phyloP scores from a whole-genome alignment of 1,140 invertebrate genomes.

The Drosophila arawakana region DNA sequence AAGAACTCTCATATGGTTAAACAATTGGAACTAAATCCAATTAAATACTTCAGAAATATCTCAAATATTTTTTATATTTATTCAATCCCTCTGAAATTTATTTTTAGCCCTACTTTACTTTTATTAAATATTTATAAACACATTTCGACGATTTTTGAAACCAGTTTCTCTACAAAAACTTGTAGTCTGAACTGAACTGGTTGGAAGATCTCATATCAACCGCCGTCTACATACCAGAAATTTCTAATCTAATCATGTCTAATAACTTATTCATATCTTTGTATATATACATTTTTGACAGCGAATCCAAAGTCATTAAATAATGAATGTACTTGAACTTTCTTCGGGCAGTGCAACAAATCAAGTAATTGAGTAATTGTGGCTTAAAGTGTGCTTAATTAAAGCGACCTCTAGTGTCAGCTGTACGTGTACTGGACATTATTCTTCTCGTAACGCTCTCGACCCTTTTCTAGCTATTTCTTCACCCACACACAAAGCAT shows the following conservation, averaged over 20 bases:
- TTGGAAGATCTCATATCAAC: background rate
- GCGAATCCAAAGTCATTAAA: background rate
- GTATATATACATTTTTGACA: background rate
- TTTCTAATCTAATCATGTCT: slow-evolving; percentile 14
- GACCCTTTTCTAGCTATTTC: background rate
- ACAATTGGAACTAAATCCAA: too few relatives aligned
- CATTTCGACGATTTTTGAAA: background rate
- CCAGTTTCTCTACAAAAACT: slow-evolving; percentile 4
- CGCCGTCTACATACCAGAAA: slow-evolving; percentile 1
- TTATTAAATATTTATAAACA: too few relatives aligned
- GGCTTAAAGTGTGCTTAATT: slow-evolving; percentile 72
- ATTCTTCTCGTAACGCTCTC: background rate
- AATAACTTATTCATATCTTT: slow-evolving; percentile 1
- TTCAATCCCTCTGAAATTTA: too few relatives aligned
- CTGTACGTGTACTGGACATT: slow-evolving; percentile 39
- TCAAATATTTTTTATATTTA: too few relatives aligned
- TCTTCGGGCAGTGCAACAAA: slow-evolving; percentile 24
- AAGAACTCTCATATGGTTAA: too few relatives aligned
- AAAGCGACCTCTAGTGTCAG: slow-evolving; percentile 73
- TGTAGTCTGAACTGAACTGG: slow-evolving; percentile 2
- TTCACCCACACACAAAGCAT: slow-evolving; percentile 41
- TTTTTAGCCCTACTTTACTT: too few relatives aligned
- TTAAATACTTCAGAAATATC: too few relatives aligned
- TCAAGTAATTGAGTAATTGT: slow-evolving; percentile 10
- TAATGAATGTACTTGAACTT: background rate